These are phyloP conservation scores for Meloe dianella DNA, from an alignment of 2,888 invertebrate species.

Conservation along the genomic window DNA sequence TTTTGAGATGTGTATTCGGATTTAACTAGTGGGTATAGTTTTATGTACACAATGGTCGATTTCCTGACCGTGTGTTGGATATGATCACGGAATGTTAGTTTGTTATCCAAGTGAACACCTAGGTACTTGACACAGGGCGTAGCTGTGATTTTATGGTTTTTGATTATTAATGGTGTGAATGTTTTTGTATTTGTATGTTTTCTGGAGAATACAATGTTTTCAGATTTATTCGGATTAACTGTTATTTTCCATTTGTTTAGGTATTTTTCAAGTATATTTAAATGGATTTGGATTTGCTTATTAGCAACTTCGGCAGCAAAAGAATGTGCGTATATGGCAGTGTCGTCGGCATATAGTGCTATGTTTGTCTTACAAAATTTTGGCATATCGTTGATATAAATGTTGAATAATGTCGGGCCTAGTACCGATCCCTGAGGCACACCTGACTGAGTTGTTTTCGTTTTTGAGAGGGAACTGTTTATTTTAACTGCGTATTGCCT, in stretches of 20 bases:
- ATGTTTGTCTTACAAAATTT: background rate
- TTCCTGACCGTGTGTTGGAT: background rate
- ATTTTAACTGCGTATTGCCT: slow-evolving; percentile 38
- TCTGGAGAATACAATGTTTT: background rate
- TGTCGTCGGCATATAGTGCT: background rate
- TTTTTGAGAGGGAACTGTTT: slow-evolving; percentile 16
- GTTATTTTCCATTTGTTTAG: background rate
- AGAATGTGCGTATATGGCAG: background rate
- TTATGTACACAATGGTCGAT: background rate
- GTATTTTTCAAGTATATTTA: background rate
- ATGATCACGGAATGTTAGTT: background rate
- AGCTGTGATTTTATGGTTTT: background rate
- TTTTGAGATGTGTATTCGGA: background rate
- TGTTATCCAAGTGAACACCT: background rate
- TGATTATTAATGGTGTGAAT: background rate
- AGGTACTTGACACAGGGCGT: background rate
- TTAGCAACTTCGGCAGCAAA: background rate
- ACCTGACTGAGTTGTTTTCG: slow-evolving; percentile 30
- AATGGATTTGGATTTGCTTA: background rate
- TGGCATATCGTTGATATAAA: background rate
- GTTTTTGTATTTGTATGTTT: background rate
- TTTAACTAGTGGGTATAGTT: background rate
- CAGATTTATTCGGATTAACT: background rate
- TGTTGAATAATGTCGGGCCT: slow-evolving; percentile 18
- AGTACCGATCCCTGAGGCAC: slow-evolving; percentile 36